phyloP scores from a whole-genome alignment of 2,888 invertebrate genomes.

The Yponomeuta evonymella region DNA sequence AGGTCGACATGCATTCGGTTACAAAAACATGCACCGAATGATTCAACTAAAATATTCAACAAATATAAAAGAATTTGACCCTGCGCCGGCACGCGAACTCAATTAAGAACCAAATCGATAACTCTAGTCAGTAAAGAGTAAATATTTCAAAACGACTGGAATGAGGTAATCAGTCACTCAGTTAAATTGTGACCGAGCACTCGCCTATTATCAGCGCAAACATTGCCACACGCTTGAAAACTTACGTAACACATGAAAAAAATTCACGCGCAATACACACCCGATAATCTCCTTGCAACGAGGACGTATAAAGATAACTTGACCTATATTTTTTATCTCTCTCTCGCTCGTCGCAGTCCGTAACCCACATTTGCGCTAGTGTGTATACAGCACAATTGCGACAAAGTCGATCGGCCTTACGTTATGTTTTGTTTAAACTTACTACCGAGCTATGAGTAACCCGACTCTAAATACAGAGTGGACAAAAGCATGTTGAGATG shows the following conservation, averaged over 20 bases:
- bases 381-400: constrained; percentile 46
- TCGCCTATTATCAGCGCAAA: constrained; percentile 18
- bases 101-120: background rate
- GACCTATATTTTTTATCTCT: constrained; percentile 76
- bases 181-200: constrained; percentile 11
- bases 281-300: constrained; percentile 67
- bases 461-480: background rate
- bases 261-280: constrained; percentile 57
- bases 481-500: constrained; percentile 1
- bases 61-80: background rate
- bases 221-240: constrained; percentile 21
- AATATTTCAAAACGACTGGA: background rate
- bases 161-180: constrained; percentile 11
- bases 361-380: constrained; percentile 66
- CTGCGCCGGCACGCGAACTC: constrained; percentile 7
- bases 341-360: constrained; percentile 52
- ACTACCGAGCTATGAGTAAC: constrained; percentile 2
- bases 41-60: background rate
- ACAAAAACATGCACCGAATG: constrained; percentile 33
- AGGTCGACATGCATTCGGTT: constrained; percentile 56
- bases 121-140: background rate
- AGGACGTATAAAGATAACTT: constrained; percentile 74
- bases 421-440: constrained; percentile 32
- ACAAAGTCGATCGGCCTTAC: constrained; percentile 38
- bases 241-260: constrained; percentile 49